Evolutionary conservation across 2,113 vertebrate species (phyloP).

Genomic region (Hippocampus comes): DNA sequence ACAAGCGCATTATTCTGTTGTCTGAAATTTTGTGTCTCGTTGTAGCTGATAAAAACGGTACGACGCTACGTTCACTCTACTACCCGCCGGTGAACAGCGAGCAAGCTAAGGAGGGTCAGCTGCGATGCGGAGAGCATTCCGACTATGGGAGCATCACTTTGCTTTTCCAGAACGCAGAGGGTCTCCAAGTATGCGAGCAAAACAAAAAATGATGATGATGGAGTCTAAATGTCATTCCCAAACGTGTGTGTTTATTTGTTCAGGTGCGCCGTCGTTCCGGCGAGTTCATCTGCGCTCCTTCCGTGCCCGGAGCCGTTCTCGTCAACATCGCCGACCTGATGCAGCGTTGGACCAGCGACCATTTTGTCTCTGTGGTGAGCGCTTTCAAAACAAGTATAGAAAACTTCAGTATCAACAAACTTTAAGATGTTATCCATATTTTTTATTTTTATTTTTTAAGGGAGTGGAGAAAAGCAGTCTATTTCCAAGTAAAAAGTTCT

Average conservation of each 20-base stretch:
- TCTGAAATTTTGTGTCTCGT: background rate
- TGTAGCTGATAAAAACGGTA: slow-evolving; percentile 53
- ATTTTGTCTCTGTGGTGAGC: slow-evolving; percentile 70
- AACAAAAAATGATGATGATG: background rate
- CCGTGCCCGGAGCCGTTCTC: slow-evolving; percentile 64
- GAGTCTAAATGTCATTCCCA: background rate
- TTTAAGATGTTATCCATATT: no score
- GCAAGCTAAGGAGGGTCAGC: slow-evolving; percentile 58
- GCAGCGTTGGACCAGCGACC: slow-evolving; percentile 75
- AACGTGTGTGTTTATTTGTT: background rate
- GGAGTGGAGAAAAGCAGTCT: no score
- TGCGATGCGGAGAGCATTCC: slow-evolving; percentile 74
- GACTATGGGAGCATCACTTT: slow-evolving; percentile 76
- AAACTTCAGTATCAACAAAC: no score
- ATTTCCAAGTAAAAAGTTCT: no score
- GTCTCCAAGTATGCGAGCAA: slow-evolving; percentile 65
- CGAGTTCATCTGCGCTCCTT: slow-evolving; percentile 56
- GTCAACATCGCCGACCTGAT: slow-evolving; percentile 75
- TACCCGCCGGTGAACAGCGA: slow-evolving; percentile 59
- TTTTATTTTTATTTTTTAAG: no score
- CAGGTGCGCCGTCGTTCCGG: slow-evolving; percentile 65
- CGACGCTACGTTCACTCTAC: slow-evolving; percentile 64
- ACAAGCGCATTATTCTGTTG: background rate
- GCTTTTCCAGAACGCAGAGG: slow-evolving; percentile 64
- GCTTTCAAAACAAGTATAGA: background rate